Base-by-base conservation (phyloP, 2,797 vertebrate species). In the Eremophila alpestris region DNA sequence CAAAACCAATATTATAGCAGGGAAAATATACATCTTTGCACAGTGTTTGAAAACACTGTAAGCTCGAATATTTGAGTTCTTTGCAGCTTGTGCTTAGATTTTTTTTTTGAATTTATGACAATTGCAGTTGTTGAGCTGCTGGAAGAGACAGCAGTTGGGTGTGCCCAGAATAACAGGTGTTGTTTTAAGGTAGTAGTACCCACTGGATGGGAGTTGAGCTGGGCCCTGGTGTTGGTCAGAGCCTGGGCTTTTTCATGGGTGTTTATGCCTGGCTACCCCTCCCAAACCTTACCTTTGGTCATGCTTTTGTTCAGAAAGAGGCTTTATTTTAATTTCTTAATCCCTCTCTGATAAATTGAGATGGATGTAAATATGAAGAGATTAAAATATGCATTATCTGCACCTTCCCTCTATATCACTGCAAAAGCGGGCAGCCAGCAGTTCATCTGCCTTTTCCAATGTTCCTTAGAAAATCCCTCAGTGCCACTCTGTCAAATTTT, bases 11-110 rank as follows among this genome's bases (percentile, higher is more conserved):
- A 24, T 36, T 67, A 10, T 2, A 5, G 23, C 10, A 7, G 8
- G 26, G 2, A 7, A 40, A 15, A 24, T 51, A 7, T 49, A 20
- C 0, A 12, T 46, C 13, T 88, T 56, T 48, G 19, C 14, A 11
- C 0, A 0, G 17, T 65, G 55, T 59, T 87, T 70, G 32, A 52
- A 70, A 95, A 59, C 21, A 32, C 7, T 0, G 0, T 45, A 51
- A 92, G 22, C 38, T 79, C 22, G 51, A 78, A 77, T 75, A 48
- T 48, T 79, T 59, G 56, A 56, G 22, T 51, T 63, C 45, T 56
- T 92, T 67, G 41, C 22, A 43, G 17, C 6, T 74, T 56, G 17
- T 26, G 13, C 41, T 36, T 55, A 48, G 36, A 4, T 30, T 36
- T 36, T 36, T 41, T 56, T 46, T 62, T 41, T 54, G 7, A 3